Base-by-base conservation (phyloP, 1,140 invertebrate species). In the Drosophila kurseongensis region DNA sequence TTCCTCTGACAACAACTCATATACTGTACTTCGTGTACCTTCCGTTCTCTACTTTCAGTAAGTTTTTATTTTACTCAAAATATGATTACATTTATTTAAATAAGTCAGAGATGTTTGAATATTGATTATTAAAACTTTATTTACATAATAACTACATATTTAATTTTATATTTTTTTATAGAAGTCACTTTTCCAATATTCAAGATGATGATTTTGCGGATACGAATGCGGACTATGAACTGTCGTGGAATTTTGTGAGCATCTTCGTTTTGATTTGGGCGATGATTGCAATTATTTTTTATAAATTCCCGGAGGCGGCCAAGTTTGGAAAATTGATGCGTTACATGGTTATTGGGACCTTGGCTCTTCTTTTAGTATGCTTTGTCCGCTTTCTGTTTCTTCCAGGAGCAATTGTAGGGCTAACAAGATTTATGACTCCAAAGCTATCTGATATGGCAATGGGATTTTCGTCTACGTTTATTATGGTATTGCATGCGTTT, bases 401-500 rank as follows among this genome's bases (percentile, higher is more conserved):
- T 52, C 95, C 96, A 0, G 97, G 97, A 13, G 95, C 96, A 14
- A 92, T 94, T 36, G 93, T 95, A 57, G 97, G 97, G 10, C 95
- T 98, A 45, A 82, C 93, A 2, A 97, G 96, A 92, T 98, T 96
- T 90, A 94, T 98, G 38, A 94, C 94, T 16, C 97, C 97, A 0
- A 44, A 13, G 1, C 0, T 12, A 3, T 10, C 51, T 6, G 13
- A 58, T 4, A n/a, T 86, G 18, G 1, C 42, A 1, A 10, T 58
- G 5, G 81, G 81, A 5, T 5, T 50, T 3, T 4, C 35, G 4
- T 36, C 50, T 0, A 75, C 79, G 14, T 51, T 66, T 2, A 5
- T 91, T 0, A 65, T 84, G 45, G 77, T 80, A 0, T 51, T 91
- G 1, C 78, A 85, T 6, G 72, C 97, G 0, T 95, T 98, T 1